Conservation (phyloP, 2,888 invertebrate species). For the Globia sparganii region DNA sequence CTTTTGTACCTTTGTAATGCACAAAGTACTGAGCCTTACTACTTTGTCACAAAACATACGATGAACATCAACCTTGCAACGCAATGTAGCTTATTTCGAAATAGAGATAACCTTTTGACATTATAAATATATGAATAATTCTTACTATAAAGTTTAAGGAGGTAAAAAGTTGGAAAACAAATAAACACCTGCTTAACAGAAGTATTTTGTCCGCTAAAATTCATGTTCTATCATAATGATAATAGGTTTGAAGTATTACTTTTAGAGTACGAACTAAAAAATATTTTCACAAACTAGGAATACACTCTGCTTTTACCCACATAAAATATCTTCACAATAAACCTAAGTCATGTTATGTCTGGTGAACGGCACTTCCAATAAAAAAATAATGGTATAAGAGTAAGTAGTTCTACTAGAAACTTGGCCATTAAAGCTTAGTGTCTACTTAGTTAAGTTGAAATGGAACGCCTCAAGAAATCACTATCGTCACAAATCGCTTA, state of each 20-base stretch:
- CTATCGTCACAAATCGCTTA: not conserved
- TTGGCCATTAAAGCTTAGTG: constrained; percentile 27
- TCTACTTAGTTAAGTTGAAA: constrained; percentile 26
- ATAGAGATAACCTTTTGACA: not conserved
- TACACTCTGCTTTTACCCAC: not conserved
- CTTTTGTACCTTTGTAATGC: not conserved
- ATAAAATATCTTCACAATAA: not conserved
- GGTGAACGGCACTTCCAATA: not conserved
- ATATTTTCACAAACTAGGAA: not conserved
- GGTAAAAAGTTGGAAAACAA: not conserved
- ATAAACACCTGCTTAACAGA: not conserved
- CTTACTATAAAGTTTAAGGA: too few relatives aligned
- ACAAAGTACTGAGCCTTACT: not conserved
- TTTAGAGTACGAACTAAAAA: not conserved
- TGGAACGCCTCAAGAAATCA: constrained; percentile 1
- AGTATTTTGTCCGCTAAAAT: not conserved
- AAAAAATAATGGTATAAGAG: constrained; percentile 1
- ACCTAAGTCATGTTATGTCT: not conserved
- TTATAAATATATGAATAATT: not conserved
- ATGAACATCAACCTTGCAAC: too few relatives aligned
- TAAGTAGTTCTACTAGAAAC: constrained; percentile 16
- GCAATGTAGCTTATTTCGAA: not conserved
- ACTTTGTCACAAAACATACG: too few relatives aligned
- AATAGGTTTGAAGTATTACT: not conserved
- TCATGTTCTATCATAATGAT: too few relatives aligned